These are phyloP conservation scores for Odontomachus brunneus DNA, from an alignment of 1,140 invertebrate genomes.

Conservation along the genomic window DNA sequence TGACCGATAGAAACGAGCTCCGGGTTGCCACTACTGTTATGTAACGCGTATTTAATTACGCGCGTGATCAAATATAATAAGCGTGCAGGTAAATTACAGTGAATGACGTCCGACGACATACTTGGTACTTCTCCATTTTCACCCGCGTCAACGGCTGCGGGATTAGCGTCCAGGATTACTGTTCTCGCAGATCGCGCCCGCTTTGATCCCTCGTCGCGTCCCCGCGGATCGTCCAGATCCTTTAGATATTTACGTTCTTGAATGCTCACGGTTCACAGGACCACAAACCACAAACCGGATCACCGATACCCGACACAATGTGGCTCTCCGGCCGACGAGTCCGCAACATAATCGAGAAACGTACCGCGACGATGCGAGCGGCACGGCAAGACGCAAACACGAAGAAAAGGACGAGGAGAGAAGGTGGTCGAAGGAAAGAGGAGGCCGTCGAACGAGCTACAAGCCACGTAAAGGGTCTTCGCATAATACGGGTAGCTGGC, in stretches of 20 bases:
- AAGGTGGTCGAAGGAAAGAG: neutral
- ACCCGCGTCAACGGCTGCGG: constrained; percentile 1
- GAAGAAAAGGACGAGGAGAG: constrained; percentile 5
- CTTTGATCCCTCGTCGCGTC: neutral
- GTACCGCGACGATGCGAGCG: constrained; percentile 1
- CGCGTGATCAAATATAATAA: constrained; percentile 19
- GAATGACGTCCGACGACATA: neutral
- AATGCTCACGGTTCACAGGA: neutral
- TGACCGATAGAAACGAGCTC: neutral
- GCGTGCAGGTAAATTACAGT: neutral
- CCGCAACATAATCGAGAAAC: neutral
- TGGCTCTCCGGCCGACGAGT: neutral
- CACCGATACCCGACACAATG: neutral
- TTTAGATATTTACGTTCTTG: neutral
- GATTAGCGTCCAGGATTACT: constrained; percentile 1
- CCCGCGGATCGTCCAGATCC: neutral
- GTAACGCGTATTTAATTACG: constrained; percentile 39
- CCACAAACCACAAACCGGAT: neutral
- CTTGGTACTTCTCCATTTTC: neutral
- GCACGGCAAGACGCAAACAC: constrained; percentile 17
- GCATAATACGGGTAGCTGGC: constrained; percentile 73
- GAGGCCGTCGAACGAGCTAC: constrained; percentile 62
- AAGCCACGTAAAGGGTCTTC: constrained; percentile 68
- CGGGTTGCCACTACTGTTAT: neutral
- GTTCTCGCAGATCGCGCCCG: neutral